Evolutionary conservation across 2,797 vertebrate species (phyloP), one percentile per base, ranked within the genome.

Genomic region (Eptatretus atami): DNA sequence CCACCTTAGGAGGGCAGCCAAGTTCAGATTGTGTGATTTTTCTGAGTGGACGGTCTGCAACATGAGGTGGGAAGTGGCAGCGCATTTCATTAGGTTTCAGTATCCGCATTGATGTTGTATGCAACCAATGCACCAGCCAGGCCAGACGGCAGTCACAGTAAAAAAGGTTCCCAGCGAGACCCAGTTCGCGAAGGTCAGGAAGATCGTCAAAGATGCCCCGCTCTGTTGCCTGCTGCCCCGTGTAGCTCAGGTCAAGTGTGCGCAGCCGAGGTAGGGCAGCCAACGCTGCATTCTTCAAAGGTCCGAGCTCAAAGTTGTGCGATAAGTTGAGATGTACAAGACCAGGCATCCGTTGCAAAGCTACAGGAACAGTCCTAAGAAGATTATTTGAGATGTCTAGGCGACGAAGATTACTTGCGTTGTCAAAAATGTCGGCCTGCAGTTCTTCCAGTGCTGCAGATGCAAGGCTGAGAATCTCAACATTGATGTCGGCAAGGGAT

Each of bases 51-150:
- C 77, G 82, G 54, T 86, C 86, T 0, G 90, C 80, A 5, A 88
- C 86, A 66, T 82, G 79, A 0, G 78, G 79, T 1, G 90, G 90
- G 65, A 95, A 96, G 71, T 98, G 92, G 69, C 92, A 96, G 52
- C 87, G 80, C 0, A 87, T 98, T 73, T 88, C 86, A 0, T 64
- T 67, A 8, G 31, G 31, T 44, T 44, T 44, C 31, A 44, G 31
- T 44, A 44, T 44, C 6, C 31, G 31, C 31, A 44, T 44, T 44
- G 31, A 5, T 11, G 73, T 77, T 25, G 78, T 69, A 2, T 77
- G 78, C 9, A 83, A 73, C 92, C 92, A 96, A 64, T 73, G 70
- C 53, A 81, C 78, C 52, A 98, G 78, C 86, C 84, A 96, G 69
- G 82, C 82, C 68, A 96, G 74, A 12, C 77, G 77, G 69, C 92